A percentile compares a stretch with the other conserved stretches of the same genome.
These are phyloP conservation scores for Acanthisitta chloris DNA, from an alignment of 2,113 vertebrate genomes.

Conservation along the genomic window DNA sequence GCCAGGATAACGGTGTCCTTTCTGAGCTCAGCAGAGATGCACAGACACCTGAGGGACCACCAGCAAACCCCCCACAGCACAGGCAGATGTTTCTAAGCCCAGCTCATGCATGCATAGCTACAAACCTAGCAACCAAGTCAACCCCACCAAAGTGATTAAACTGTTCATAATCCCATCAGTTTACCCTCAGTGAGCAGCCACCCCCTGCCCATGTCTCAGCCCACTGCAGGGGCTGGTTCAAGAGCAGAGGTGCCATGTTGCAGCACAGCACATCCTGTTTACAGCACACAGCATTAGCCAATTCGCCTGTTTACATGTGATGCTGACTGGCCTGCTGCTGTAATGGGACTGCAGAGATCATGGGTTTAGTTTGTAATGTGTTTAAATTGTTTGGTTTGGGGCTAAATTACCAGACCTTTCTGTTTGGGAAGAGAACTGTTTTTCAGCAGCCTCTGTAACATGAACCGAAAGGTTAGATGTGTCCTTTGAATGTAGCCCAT, in stretches of 20 bases:
- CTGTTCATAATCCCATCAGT: background rate
- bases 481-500: background rate
- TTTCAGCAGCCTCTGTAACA: background rate
- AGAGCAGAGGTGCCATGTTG: background rate
- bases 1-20: background rate
- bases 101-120: too few relatives aligned
- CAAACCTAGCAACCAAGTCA: background rate
- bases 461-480: background rate
- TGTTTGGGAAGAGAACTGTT: background rate
- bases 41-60: rapidly evolving
- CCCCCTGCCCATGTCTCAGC: rapidly evolving
- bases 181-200: background rate
- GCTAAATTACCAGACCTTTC: background rate
- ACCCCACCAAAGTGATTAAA: background rate
- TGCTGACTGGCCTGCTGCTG: background rate
- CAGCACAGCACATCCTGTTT: background rate
- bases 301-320: background rate
- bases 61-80: background rate
- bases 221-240: background rate
- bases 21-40: background rate
- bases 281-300: background rate
- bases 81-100: background rate
- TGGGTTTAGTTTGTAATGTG: background rate
- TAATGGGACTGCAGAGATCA: background rate
- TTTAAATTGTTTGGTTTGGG: constrained; percentile 40